phyloP scores from a whole-genome alignment of 2,797 vertebrate genomes.

The Tachyglossus aculeatus region DNA sequence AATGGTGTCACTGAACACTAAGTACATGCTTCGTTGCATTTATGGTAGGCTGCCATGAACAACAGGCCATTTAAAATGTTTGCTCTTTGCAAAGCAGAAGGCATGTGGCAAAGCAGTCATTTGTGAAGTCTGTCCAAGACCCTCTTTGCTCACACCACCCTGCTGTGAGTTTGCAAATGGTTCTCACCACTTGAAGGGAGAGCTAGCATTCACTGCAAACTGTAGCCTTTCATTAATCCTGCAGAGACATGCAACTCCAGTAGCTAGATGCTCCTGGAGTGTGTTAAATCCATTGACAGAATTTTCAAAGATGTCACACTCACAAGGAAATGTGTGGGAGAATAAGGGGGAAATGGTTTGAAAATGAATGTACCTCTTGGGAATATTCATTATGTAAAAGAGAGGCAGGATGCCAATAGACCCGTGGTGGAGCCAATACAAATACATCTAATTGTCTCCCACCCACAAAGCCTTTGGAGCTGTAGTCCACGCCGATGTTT shows the following conservation, averaged over 20 bases:
- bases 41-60: conserved; percentile 1
- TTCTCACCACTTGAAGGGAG: background rate
- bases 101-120: background rate
- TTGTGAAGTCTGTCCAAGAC: background rate
- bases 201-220: background rate
- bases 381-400: conserved; percentile 12
- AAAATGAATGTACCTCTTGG: background rate
- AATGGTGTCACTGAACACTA: background rate
- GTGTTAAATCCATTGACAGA: background rate
- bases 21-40: conserved; percentile 4
- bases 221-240: background rate
- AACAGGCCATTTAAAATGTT: conserved; percentile 10
- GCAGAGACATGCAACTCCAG: background rate
- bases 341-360: background rate
- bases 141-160: background rate
- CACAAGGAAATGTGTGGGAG: background rate
- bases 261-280: background rate
- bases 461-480: background rate
- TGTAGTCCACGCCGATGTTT: background rate
- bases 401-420: background rate
- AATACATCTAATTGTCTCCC: background rate
- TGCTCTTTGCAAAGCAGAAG: background rate
- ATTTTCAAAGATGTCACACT: background rate
- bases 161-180: conserved; percentile 4
- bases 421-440: background rate